phyloP scores from a whole-genome alignment of 2,797 vertebrate genomes.

The Dallia pectoralis region DNA sequence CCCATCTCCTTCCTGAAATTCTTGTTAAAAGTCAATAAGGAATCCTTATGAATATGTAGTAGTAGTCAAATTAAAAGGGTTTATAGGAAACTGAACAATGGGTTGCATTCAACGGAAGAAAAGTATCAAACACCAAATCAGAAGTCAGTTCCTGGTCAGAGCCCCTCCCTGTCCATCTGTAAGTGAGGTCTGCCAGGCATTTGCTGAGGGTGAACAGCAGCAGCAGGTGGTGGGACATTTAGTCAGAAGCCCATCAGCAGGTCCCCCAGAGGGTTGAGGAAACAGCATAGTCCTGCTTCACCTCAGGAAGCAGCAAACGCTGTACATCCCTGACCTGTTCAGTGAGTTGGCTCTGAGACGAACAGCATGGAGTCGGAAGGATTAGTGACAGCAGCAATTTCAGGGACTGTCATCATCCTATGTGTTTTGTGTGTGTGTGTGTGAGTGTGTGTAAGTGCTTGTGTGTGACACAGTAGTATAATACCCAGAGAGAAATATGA shows the following conservation, averaged over 20 bases:
- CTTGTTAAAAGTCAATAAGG: constrained; percentile 1
- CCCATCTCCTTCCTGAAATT: constrained; percentile 1
- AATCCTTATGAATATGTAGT: neutral
- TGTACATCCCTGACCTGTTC: constrained; percentile 13
- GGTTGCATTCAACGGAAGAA: neutral
- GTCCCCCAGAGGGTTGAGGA: constrained; percentile 6
- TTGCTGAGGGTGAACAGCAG: neutral
- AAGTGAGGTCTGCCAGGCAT: neutral
- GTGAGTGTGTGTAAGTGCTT: neutral
- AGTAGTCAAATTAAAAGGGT: neutral
- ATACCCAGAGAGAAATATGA: constrained; percentile 14
- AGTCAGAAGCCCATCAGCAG: neutral
- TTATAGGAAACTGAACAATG: neutral
- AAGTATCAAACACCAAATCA: neutral
- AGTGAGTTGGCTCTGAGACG: neutral
- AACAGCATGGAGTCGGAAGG: neutral
- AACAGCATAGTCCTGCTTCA: neutral
- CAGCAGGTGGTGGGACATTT: neutral
- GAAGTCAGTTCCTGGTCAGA: neutral
- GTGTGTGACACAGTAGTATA: neutral
- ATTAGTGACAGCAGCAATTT: neutral
- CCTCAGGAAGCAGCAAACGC: constrained; percentile 17
- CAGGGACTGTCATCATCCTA: neutral
- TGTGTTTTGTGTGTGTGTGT: too few species aligned
- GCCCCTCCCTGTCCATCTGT: neutral